Base-by-base conservation (phyloP, 2,888 invertebrate genomes). In the Sesia apiformis region DNA sequence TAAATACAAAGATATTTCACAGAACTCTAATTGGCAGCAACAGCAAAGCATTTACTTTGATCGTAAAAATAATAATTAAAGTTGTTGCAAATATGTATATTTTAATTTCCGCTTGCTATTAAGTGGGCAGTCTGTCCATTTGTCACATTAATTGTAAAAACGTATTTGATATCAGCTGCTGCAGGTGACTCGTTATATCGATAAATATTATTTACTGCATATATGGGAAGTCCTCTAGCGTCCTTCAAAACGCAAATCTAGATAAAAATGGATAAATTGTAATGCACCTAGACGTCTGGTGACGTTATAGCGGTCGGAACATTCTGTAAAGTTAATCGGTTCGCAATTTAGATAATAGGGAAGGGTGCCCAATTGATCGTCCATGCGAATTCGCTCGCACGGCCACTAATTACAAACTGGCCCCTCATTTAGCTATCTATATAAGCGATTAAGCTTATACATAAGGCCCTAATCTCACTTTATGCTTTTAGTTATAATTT, bases 291-390 rank as follows among this genome's bases (percentile, higher is more conserved):
- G 64, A 57, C 58, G 60, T 57, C 57, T 60, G 68, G 70, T 78
- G 75, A 72, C 70, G 75, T 69, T 69, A 64, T 58, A 63, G 50
- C 66, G 68, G 71, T 69, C 69, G 72, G 72, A 70, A 72, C 70
- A 63, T 63, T 61, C 61, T 65, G 51, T 69, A 66, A 38, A 40
- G 55, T 72, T 73, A 74, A 76, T 76, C 69, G 62, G 75, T 70
- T 74, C 63, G 70, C 74, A 75, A 78, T 79, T 80, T 74, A 69
- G 72, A 73, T 77, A 78, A 78, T 79, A 76, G 76, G 67, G 66
- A 23, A 71, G 70, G 69, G 69, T 50, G 39, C 64, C 59, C 62
- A 52, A 40, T n/a, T 43, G 64, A 65, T 64, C 64, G 67, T 61
- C 65, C 64, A 66, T 61, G 59, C 60, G 54, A 62, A 65, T 67